Base-by-base conservation (phyloP, 2,888 invertebrate genomes). In the Clunio marinus region DNA sequence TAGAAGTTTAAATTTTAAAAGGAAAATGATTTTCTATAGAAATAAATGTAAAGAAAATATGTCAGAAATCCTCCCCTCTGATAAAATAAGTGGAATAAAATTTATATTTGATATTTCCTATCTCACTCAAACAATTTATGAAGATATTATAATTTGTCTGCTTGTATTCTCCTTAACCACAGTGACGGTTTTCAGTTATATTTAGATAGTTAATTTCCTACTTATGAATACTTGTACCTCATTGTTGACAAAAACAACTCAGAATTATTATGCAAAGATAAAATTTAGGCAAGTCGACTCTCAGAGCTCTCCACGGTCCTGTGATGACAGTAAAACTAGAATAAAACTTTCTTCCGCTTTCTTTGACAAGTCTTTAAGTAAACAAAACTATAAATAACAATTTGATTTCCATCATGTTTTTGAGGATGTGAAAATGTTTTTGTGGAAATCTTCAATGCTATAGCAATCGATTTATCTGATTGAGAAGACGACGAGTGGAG, bases 361-460 rank as follows among this genome's bases (percentile, higher is more conserved):
- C 15, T 51, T 2, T 7, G 20, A 51, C 10, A n/a, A 15, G 10
- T 41, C 2, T 17, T 15, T 17, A 51, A 51, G 51, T 51, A 51
- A 51, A 51, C 51, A 51, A 51, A 51, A 51, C 51, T 51, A 51
- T 51, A 51, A 51, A 51, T 51, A 51, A 51, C 51, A n/a, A 8
- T 51, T 51, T 51, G 51, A 51, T 51, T 51, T 51, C n/a, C 22
- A 22, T 22, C 17, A 20, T 10, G 20, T 17, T 17, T n/a, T 51
- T 51, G 8, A 17, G 32, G 32, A 32, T 32, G 32, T 4, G 32
- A n/a, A n/a, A n/a, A n/a, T n/a, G n/a, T n/a, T n/a, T n/a, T n/a
- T n/a, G n/a, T n/a, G n/a, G n/a, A n/a, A n/a, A n/a, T n/a, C n/a
- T n/a, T n/a, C n/a, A n/a, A n/a, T n/a, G n/a, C n/a, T n/a, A n/a